Conservation (phyloP, 92 coral and sea anemone species). For the Porites lobata region DNA sequence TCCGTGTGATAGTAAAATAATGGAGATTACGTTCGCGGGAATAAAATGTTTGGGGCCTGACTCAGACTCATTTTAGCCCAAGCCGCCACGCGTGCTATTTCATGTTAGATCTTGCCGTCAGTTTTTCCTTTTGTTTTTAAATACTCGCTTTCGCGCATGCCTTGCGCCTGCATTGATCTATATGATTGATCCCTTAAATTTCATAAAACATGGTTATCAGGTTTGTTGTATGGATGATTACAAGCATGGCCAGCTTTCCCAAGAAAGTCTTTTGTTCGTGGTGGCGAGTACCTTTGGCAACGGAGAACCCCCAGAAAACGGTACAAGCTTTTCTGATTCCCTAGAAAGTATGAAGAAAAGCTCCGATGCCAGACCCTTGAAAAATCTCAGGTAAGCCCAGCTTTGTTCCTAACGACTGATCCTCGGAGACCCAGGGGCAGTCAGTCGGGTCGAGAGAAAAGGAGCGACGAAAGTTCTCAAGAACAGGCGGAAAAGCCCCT, state of each 20-base stretch:
- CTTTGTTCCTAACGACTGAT: neutral
- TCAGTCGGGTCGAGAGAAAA: no score
- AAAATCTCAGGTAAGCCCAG: slow-evolving; percentile 25
- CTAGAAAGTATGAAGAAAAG: slow-evolving; percentile 4
- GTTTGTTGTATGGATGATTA: slow-evolving; percentile 70
- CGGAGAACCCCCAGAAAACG: slow-evolving; percentile 55
- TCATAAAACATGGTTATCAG: neutral
- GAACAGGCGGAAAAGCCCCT: no score
- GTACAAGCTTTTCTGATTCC: slow-evolving; percentile 15
- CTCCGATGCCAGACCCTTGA: slow-evolving; percentile 4
- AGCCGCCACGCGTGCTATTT: no score
- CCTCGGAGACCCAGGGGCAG: no score
- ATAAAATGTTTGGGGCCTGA: neutral
- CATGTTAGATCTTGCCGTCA: no score
- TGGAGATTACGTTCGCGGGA: no score
- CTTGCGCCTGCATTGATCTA: no score
- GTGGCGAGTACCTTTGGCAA: slow-evolving; percentile 59
- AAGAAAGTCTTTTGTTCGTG: slow-evolving; percentile 69
- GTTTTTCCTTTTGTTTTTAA: no score
- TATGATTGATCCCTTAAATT: neutral
- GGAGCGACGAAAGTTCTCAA: no score
- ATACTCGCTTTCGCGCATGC: no score
- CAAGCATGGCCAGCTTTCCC: slow-evolving; percentile 54
- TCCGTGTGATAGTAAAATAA: no score
- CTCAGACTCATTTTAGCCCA: no score